A percentile compares a stretch with the other conserved stretches of the same genome.
Evolutionary conservation across 1,140 invertebrate genomes (phyloP).

Genomic region (Sitobion miscanthi): DNA sequence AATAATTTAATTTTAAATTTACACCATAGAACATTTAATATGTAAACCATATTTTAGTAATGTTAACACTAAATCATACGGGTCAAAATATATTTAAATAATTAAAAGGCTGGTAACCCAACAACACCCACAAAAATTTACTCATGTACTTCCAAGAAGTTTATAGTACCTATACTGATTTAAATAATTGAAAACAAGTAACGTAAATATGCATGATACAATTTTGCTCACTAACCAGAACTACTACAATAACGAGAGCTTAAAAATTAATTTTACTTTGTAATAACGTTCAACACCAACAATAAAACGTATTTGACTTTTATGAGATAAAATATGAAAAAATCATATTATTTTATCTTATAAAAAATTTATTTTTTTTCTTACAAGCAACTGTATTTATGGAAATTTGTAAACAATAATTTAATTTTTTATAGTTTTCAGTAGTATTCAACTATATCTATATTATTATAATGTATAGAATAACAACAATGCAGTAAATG

Average conservation of each 20-base stretch:
- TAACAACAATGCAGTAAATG: not conserved
- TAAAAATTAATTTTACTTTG: not conserved
- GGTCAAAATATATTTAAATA: constrained; percentile 15
- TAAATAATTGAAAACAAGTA: constrained; percentile 15
- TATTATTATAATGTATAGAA: not conserved
- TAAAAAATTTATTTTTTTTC: not conserved
- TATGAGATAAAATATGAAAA: not conserved
- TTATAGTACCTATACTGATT: not conserved
- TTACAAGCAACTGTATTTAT: too few species aligned
- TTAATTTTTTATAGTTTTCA: not conserved
- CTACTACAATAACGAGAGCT: not conserved
- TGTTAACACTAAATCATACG: not conserved
- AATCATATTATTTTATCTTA: not conserved
- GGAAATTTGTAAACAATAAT: not conserved
- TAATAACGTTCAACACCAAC: not conserved
- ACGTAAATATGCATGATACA: not conserved
- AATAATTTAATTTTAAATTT: not conserved
- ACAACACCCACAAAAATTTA: not conserved
- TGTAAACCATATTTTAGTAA: not conserved
- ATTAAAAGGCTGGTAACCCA: not conserved
- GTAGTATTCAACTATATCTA: not conserved
- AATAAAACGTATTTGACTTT: not conserved
- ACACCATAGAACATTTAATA: not conserved
- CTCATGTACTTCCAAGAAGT: not conserved
- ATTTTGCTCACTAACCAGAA: not conserved